Base-by-base conservation (phyloP, 2,113 vertebrate species). In the Hemibagrus wyckioides region DNA sequence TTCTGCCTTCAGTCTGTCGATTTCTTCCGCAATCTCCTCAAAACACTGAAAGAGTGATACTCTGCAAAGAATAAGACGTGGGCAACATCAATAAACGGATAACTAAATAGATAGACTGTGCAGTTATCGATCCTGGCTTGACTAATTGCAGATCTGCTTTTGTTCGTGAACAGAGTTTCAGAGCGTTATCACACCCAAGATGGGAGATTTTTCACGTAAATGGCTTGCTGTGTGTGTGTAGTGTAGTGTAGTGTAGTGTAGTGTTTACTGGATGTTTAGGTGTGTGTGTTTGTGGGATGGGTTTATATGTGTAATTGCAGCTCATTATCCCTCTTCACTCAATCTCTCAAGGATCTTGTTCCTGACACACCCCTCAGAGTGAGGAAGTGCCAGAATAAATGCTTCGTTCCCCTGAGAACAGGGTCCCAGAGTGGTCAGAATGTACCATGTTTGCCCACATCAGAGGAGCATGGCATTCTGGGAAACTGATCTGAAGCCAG, bases 371-470 rank as follows among this genome's bases (percentile, higher is more conserved):
- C 94, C 93, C 88, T 48, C 44, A 48, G 44, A 8, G n/a, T 90
- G 77, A 92, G 92, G 93, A 94, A 93, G 87, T 86, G 88, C 82
- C 65, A 82, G n/a, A 91, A 92, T 94, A 94, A 93, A 94, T 69
- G 84, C 83, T 89, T 19, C 7, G 10, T 48, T 73, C 87, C 28
- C 79, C 56, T 23, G 83, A 85, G 79, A 65, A 59, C 54, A 85
- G 36, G n/a, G 17, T 83, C 30, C 23, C 57, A 41, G 83, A 71
- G 80, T 84, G 39, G 57, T 44, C 61, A 25, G 41, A 54, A 75
- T 15, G 67, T 67, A 57, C 33, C 67, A 59, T 41, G 52, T 57
- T 8, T 36, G 50, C 36, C 41, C 69, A 67, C 83, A 59, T 59
- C 28, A 9, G 65, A 44, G 28, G 13, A 73, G 65, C 71, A 63